Evolutionary conservation across 2,888 invertebrate species (phyloP).

Genomic region (Drosophila maculinotata): DNA sequence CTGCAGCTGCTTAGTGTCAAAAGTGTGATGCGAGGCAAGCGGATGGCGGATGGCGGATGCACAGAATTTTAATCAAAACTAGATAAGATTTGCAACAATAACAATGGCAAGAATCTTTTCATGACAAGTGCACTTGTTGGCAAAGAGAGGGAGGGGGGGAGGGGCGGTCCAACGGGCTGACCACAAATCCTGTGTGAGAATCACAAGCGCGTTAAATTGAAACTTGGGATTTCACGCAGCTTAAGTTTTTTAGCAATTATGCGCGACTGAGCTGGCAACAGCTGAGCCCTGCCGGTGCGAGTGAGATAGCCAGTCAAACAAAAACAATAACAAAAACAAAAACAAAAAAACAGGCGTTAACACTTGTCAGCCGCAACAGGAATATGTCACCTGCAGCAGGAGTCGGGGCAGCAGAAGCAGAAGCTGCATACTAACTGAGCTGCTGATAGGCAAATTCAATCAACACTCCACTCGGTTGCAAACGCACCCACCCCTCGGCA

Average conservation of each 20-base stretch:
- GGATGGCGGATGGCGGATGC: constrained; percentile 61
- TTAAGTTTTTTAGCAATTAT: constrained; percentile 84
- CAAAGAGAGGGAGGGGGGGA: background rate
- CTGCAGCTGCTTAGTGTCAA: constrained; percentile 75
- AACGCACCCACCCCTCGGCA: background rate
- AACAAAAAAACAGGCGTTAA: constrained; percentile 58
- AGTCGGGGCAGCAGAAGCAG: constrained; percentile 4
- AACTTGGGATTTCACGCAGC: constrained; percentile 85
- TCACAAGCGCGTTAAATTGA: constrained; percentile 85
- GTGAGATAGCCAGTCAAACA: constrained; percentile 11
- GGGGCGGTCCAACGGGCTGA: constrained; percentile 26
- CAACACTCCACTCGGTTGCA: constrained; percentile 37
- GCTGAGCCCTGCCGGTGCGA: too few species aligned
- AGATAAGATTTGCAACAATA: constrained; percentile 66
- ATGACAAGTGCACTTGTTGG: constrained; percentile 68
- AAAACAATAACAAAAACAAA: constrained; percentile 49
- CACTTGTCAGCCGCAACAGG: constrained; percentile 70
- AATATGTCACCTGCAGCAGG: constrained; percentile 73
- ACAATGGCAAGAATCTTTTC: constrained; percentile 18
- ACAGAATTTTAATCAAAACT: constrained; percentile 51
- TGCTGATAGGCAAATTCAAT: constrained; percentile 64
- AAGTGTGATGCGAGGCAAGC: constrained; percentile 45
- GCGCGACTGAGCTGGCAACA: constrained; percentile 16
- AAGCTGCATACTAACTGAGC: constrained; percentile 4
- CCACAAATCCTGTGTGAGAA: constrained; percentile 58